A percentile compares a stretch with the other conserved stretches of the same genome.
These are phyloP conservation scores for Stomorhina lunata DNA, from an alignment of 2,888 invertebrate genomes.

Conservation along the genomic window DNA sequence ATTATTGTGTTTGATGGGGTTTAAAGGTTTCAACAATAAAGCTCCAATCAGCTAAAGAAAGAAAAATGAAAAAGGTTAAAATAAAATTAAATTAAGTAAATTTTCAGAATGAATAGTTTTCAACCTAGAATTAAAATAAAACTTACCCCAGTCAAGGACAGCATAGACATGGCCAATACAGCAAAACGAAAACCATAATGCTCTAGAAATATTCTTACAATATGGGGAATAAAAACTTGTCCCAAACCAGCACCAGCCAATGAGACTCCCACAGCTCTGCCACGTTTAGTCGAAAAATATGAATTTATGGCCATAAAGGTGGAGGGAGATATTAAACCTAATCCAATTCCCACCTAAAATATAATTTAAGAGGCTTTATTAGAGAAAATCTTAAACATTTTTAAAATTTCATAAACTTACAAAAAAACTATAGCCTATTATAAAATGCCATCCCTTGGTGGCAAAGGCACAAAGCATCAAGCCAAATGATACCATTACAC, in stretches of 20 bases:
- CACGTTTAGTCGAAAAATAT: slow-evolving; percentile 85
- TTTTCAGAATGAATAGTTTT: background rate
- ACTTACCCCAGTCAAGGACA: slow-evolving; percentile 85
- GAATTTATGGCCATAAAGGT: slow-evolving; percentile 87
- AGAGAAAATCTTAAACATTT: background rate
- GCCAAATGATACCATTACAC: slow-evolving; percentile 81
- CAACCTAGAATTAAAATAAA: background rate
- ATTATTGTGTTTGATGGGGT: slow-evolving; percentile 75
- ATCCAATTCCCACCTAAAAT: slow-evolving; percentile 82
- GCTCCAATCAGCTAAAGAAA: slow-evolving; percentile 82
- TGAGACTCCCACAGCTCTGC: slow-evolving; percentile 87
- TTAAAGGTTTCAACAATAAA: slow-evolving; percentile 82
- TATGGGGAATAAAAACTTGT: slow-evolving; percentile 87
- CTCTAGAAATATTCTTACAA: slow-evolving; percentile 84
- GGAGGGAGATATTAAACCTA: slow-evolving; percentile 86
- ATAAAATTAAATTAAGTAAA: slow-evolving; percentile 2
- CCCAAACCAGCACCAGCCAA: slow-evolving; percentile 89
- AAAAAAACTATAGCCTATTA: slow-evolving; percentile 82
- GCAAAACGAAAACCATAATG: slow-evolving; percentile 85
- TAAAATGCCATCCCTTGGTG: slow-evolving; percentile 81
- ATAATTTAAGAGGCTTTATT: background rate
- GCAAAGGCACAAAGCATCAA: slow-evolving; percentile 81
- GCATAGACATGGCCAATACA: slow-evolving; percentile 83
- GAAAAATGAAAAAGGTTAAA: background rate
- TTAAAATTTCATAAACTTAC: slow-evolving; percentile 77